Evolutionary conservation across 1,140 invertebrate species (phyloP).

Genomic region (Cyphomyrmex costatus): DNA sequence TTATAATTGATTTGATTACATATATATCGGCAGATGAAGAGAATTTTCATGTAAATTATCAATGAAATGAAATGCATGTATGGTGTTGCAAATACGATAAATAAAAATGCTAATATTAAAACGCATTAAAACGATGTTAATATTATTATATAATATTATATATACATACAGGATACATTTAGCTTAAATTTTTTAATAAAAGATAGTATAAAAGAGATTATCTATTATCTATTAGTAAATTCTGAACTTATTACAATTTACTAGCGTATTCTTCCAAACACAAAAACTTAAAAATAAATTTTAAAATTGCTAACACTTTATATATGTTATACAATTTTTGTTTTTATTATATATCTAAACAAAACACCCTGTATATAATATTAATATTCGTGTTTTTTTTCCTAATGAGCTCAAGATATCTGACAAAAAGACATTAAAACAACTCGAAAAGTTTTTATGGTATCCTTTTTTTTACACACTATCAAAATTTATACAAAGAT

Average conservation of each 20-base stretch:
- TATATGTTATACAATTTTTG: no score
- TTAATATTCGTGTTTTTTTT: background rate
- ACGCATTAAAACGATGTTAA: conserved; percentile 14
- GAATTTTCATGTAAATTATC: conserved; percentile 55
- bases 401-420: background rate
- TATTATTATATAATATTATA: background rate
- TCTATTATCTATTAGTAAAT: no score
- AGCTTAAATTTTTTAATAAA: no score
- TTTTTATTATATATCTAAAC: no score
- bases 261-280: no score
- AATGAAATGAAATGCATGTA: conserved; percentile 19
- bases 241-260: no score
- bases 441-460: background rate
- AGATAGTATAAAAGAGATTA: no score
- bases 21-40: conserved; percentile 33
- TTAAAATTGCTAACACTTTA: no score
- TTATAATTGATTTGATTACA: conserved; percentile 46
- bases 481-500: background rate
- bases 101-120: conserved; percentile 37
- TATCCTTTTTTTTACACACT: background rate
- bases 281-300: no score
- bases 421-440: background rate
- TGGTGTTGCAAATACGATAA: background rate
- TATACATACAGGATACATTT: background rate
- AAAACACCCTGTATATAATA: no score